Base-by-base conservation (phyloP, 2,888 invertebrate genomes). In the Apamea sordens region DNA sequence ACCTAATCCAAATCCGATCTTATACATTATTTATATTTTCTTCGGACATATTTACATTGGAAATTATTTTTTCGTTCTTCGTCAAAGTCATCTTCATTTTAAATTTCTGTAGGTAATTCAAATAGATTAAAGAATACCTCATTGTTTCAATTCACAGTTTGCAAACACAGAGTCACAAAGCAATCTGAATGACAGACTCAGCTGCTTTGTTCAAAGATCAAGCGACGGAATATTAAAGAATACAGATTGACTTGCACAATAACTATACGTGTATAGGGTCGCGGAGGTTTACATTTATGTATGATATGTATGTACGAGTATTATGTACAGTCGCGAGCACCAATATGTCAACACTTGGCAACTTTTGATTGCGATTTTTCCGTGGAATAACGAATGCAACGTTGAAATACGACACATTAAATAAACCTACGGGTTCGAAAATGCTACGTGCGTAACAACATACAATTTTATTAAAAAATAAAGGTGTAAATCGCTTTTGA, bases 121-220 rank as follows among this genome's bases (percentile, higher is more conserved):
- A 67, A 67, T 1, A 61, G n/a, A 67, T 32, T 18, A 32, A 32
- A 28, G 18, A 32, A 63, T 63, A 63, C 32, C 18, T 32, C 13
- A 63, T 32, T 32, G 8, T 32, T 63, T 63, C 10, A 63, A 18
- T 63, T 32, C 18, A 32, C 63, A 32, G 32, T 63, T 63, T 56
- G 28, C 8, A 32, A 63, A 63, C 28, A 63, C 18, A 63, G 8
- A 18, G 61, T 15, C 13, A 13, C n/a, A 59, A 28, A 61, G 28
- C 15, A 61, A 61, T 28, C 18, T 61, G 15, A 28, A 28, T 28
- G 7, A 28, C 61, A 4, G 1, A 63, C 63, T 32, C 28, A 15
- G 28, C 13, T 50, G 18, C 50, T 69, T 69, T 69, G 21, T 21
- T 50, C n/a, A 50, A 50, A 69, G 50, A 69, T 69, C 69, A 69